Conservation (phyloP, 2,888 invertebrate species). For the Coecobrya sp. region DNA sequence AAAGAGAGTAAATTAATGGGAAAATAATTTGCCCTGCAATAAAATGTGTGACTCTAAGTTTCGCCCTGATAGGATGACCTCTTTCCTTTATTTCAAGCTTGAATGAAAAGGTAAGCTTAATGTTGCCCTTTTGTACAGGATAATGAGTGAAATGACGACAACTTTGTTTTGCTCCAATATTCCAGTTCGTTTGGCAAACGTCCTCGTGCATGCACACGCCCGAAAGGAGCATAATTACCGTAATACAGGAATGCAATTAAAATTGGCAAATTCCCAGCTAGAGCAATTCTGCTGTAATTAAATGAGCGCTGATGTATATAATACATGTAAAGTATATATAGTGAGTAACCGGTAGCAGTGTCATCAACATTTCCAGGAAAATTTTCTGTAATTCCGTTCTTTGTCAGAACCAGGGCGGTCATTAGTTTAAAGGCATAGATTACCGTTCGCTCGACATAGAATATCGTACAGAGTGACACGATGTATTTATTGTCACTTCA, state of each 20-base stretch:
- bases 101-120: too few species aligned
- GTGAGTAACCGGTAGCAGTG: neutral
- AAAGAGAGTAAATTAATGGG: neutral
- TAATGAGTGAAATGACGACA: too few species aligned
- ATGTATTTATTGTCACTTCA: too few species aligned
- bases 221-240: neutral
- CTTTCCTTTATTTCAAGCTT: neutral
- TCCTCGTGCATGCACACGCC: neutral
- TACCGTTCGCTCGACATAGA: too few species aligned
- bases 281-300: constrained; percentile 13
- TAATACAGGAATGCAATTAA: constrained; percentile 32
- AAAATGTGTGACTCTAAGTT: too few species aligned
- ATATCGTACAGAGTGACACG: too few species aligned
- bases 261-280: constrained; percentile 61
- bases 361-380: constrained; percentile 19
- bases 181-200: neutral
- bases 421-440: neutral
- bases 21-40: neutral
- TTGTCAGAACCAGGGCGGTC: neutral
- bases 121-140: too few species aligned
- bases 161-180: neutral
- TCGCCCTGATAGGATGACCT: too few species aligned
- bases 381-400: neutral
- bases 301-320: neutral
- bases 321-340: neutral